Conservation (phyloP, 2,888 invertebrate genomes). For the Fragum whitleyi region DNA sequence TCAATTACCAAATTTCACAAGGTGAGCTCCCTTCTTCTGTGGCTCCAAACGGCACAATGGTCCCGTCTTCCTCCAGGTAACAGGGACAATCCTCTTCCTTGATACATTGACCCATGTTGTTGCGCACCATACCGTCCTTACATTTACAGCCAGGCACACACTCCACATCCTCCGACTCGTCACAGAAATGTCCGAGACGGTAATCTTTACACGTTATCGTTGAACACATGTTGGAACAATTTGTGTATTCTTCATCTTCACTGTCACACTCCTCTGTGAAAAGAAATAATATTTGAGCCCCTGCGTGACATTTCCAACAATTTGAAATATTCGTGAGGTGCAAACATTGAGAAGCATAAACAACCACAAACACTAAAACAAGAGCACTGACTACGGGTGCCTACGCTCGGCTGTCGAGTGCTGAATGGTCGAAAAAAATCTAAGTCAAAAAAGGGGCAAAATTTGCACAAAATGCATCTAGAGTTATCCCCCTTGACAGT, state of each 20-base stretch:
- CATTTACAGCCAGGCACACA: slow-evolving; percentile 50
- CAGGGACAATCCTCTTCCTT: slow-evolving; percentile 53
- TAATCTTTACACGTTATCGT: slow-evolving; percentile 36
- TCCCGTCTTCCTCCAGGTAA: slow-evolving; percentile 31
- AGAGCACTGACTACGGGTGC: too few species aligned
- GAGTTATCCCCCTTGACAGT: too few species aligned
- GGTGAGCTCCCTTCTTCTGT: slow-evolving; percentile 17
- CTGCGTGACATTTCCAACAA: too few species aligned
- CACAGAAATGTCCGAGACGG: slow-evolving; percentile 33
- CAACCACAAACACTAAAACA: too few species aligned
- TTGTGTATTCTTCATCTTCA: slow-evolving; percentile 26
- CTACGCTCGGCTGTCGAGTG: too few species aligned
- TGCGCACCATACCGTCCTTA: slow-evolving; percentile 37
- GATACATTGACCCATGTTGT: slow-evolving; percentile 48
- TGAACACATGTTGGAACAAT: slow-evolving; percentile 34
- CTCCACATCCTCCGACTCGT: slow-evolving; percentile 35
- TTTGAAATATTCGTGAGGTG: too few species aligned
- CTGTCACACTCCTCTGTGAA: slow-evolving; percentile 16
- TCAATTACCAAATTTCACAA: slow-evolving; percentile 56
- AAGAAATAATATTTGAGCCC: not conserved
- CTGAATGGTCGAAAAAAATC: too few species aligned
- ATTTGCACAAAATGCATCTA: too few species aligned
- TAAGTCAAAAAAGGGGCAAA: too few species aligned
- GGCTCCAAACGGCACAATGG: slow-evolving; percentile 38
- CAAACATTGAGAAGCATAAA: too few species aligned